Conservation (phyloP, 2,113 vertebrate species). For the Sapayoa aenigma region DNA sequence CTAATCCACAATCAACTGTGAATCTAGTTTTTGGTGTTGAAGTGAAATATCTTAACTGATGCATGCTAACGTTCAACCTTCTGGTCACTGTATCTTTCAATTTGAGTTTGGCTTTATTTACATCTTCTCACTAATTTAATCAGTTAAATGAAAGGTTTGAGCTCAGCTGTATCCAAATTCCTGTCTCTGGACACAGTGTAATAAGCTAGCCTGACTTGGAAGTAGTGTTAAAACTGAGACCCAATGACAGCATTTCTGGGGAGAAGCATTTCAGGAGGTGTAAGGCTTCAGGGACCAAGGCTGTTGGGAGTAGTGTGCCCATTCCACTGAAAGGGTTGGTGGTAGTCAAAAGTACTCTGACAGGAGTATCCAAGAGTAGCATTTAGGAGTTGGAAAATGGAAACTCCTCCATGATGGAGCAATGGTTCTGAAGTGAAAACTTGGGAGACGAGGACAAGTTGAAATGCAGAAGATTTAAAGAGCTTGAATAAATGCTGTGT, state of each 20-base stretch:
- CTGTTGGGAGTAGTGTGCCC: background rate
- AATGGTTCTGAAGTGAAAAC: constrained; percentile 48
- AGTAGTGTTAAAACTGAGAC: constrained; percentile 32
- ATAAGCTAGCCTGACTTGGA: constrained; percentile 21
- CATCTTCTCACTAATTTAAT: constrained; percentile 50
- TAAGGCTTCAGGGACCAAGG: constrained; percentile 58
- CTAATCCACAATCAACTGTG: constrained; percentile 56
- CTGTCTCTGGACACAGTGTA: constrained; percentile 34
- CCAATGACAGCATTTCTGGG: background rate
- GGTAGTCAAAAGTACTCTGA: background rate
- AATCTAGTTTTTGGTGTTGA: constrained; percentile 62
- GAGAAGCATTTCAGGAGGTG: constrained; percentile 7
- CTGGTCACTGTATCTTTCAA: constrained; percentile 46
- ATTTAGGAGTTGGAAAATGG: background rate
- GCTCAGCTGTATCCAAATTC: constrained; percentile 46
- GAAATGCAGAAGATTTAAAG: constrained; percentile 46
- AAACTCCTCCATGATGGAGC: background rate
- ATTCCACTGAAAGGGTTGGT: background rate
- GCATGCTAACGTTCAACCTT: constrained; percentile 58
- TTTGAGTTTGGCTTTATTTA: constrained; percentile 60
- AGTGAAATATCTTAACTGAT: constrained; percentile 59
- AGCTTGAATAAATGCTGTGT: constrained; percentile 62
- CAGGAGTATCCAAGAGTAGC: background rate
- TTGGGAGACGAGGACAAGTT: constrained; percentile 21
- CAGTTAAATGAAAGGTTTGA: constrained; percentile 2